phyloP scores from a whole-genome alignment of 2,113 vertebrate species.

The Rhinoderma darwinii region DNA sequence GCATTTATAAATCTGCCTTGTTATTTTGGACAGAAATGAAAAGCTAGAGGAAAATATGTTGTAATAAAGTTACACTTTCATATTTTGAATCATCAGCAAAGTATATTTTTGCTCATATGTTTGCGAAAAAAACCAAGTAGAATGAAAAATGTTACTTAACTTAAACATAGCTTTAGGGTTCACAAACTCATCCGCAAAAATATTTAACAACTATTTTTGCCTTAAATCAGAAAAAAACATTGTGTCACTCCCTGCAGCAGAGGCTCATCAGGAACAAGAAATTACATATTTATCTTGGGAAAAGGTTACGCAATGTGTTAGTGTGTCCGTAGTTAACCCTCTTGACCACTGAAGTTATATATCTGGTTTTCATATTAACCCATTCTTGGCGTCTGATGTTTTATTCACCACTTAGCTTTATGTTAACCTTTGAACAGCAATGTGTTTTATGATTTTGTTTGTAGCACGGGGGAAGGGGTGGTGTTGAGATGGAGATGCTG shows the following conservation, averaged over 20 bases:
- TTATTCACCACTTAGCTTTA: not conserved
- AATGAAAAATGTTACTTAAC: no score
- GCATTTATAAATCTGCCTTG: no score
- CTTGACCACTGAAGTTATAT: not conserved
- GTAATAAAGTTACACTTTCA: no score
- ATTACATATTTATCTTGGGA: not conserved
- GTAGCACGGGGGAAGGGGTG: not conserved
- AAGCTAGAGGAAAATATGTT: no score
- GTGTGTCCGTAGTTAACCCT: not conserved
- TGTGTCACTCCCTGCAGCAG: not conserved
- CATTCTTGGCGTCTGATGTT: not conserved
- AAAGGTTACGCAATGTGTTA: not conserved
- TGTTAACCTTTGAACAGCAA: not conserved
- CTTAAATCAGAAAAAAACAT: not conserved
- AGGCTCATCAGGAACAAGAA: not conserved
- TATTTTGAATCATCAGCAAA: no score
- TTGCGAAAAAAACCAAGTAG: no score
- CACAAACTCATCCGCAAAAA: not conserved
- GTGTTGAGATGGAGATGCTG: not conserved
- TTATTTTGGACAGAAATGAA: no score
- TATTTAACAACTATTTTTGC: not conserved
- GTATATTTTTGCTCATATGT: no score
- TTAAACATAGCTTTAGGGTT: not conserved
- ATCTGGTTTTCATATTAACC: not conserved
- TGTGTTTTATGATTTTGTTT: slow-evolving; percentile 22